Conservation (phyloP, 2,888 invertebrate genomes). For the Papilio gigon region DNA sequence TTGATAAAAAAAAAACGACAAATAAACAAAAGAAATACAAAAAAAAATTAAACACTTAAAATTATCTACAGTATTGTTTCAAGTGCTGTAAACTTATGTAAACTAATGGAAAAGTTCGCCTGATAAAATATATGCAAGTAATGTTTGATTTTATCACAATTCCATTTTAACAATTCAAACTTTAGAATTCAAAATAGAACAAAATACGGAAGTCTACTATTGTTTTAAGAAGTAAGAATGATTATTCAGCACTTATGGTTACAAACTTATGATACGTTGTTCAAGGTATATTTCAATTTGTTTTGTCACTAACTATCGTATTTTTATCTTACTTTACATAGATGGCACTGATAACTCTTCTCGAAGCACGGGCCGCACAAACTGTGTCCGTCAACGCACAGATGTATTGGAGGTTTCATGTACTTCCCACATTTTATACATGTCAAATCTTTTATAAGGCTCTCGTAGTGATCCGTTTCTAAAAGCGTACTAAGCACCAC, state of each 20-base stretch:
- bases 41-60: too few relatives aligned
- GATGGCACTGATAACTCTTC: slow-evolving; percentile 73
- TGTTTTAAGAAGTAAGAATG: too few relatives aligned
- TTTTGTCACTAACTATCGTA: neutral
- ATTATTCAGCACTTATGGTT: too few relatives aligned
- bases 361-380: slow-evolving; percentile 70
- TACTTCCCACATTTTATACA: slow-evolving; percentile 76
- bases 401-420: slow-evolving; percentile 77
- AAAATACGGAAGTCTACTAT: too few relatives aligned
- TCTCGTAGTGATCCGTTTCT: slow-evolving; percentile 77
- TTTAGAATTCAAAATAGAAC: too few relatives aligned
- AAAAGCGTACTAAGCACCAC: slow-evolving; percentile 72
- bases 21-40: too few relatives aligned
- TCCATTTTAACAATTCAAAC: too few relatives aligned
- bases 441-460: slow-evolving; percentile 75
- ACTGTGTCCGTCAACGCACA: slow-evolving; percentile 79
- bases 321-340: slow-evolving; percentile 62
- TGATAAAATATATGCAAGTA: neutral
- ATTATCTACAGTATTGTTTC: too few relatives aligned
- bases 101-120: neutral
- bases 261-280: too few relatives aligned
- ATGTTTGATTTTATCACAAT: neutral
- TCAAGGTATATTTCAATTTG: too few relatives aligned
- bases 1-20: neutral
- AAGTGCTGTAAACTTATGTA: neutral